phyloP scores from a whole-genome alignment of 2,113 vertebrate species.

The Gopherus evgoodei region DNA sequence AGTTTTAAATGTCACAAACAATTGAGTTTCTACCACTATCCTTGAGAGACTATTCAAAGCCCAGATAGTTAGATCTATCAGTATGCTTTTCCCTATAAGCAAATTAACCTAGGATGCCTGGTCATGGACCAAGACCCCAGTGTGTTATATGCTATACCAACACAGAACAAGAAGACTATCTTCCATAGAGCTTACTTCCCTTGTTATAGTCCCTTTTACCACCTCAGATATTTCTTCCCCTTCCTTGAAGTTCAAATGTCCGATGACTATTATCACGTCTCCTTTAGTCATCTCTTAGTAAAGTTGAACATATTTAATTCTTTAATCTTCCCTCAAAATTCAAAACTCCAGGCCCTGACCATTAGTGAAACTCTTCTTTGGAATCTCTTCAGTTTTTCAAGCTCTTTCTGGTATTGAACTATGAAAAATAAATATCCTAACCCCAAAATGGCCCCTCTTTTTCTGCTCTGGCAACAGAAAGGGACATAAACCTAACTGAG shows the following conservation, averaged over 20 bases:
- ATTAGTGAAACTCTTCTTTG: background rate
- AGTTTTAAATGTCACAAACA: no score
- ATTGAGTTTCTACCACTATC: no score
- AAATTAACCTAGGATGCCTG: no score
- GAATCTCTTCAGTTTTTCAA: background rate
- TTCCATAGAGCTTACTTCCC: background rate
- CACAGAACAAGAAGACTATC: background rate
- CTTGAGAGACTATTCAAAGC: no score
- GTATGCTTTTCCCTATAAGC: no score
- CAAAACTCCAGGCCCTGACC: background rate
- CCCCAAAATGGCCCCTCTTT: background rate
- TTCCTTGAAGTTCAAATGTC: background rate
- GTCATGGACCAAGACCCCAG: no score
- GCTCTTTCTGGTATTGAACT: background rate
- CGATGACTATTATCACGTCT: background rate
- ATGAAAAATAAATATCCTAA: background rate
- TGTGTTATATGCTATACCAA: rapidly evolving
- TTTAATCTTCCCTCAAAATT: background rate
- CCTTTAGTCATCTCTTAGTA: background rate
- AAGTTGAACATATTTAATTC: background rate
- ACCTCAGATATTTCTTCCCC: background rate
- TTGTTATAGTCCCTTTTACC: background rate
- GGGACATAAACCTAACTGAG: background rate
- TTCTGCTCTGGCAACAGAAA: background rate
- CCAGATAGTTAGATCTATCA: no score